A percentile compares a stretch with the other conserved stretches of the same genome.
These are phyloP conservation scores for Bombycilla garrulus DNA, from an alignment of 2,113 vertebrate species.

Conservation along the genomic window DNA sequence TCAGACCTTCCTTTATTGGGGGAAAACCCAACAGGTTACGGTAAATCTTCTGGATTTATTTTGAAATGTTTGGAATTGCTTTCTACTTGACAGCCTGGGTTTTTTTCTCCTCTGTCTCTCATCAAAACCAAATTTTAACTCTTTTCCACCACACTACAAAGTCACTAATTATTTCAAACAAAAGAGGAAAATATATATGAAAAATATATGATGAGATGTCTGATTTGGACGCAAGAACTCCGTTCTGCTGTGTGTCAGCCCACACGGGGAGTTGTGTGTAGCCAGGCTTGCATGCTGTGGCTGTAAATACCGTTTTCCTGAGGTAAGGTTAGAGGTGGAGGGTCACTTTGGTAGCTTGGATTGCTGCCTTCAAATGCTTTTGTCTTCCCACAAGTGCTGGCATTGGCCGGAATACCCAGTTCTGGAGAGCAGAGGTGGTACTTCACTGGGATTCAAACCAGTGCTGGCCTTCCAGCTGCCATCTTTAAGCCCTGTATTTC, in stretches of 20 bases:
- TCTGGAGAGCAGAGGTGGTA: not conserved
- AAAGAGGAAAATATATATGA: not conserved
- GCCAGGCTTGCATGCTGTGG: accelerated
- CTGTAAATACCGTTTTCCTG: not conserved
- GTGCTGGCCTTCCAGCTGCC: conserved; percentile 59
- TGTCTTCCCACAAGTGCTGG: accelerated
- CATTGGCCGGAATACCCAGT: not conserved
- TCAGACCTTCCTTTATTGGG: not conserved
- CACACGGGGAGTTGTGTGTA: accelerated
- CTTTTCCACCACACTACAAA: not conserved
- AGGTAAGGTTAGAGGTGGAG: not conserved
- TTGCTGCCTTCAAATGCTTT: not conserved
- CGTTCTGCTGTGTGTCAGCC: not conserved
- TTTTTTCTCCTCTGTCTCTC: not conserved
- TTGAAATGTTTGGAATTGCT: not conserved
- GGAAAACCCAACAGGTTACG: not conserved
- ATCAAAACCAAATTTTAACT: not conserved
- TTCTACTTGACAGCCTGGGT: not conserved
- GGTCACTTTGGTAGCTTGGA: not conserved
- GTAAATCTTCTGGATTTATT: not conserved
- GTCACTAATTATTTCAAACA: not conserved
- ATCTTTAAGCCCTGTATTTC: not conserved
- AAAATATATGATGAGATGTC: not conserved
- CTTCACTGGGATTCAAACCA: not conserved
- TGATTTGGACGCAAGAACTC: not conserved